Evolutionary conservation across 2,888 invertebrate genomes (phyloP).

Genomic region (Choreutis nemorana): DNA sequence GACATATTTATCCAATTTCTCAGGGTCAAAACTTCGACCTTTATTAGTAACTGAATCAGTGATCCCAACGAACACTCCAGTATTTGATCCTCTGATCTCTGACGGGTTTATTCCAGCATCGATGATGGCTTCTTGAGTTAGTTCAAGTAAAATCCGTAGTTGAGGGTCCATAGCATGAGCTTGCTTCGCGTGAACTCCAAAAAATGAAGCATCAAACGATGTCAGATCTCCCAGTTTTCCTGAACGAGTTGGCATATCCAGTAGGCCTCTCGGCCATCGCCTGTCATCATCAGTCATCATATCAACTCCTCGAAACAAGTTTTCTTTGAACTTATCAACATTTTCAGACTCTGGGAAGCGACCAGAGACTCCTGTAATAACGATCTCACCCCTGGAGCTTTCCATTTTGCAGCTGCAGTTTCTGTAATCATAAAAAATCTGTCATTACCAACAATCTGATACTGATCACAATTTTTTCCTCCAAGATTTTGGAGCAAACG

Average conservation of each 20-base stretch:
- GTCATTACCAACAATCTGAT: no score
- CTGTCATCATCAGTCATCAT: conserved; percentile 77
- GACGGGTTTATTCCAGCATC: conserved; percentile 62
- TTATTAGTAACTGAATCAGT: background rate
- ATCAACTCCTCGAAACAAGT: conserved; percentile 59
- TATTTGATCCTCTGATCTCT: conserved; percentile 16
- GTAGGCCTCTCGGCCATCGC: conserved; percentile 69
- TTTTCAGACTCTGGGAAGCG: no score
- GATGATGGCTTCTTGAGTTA: conserved; percentile 73
- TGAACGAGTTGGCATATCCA: conserved; percentile 70
- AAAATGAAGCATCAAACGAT: conserved; percentile 75
- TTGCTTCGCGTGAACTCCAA: conserved; percentile 71
- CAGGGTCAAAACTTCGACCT: background rate
- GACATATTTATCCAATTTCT: background rate
- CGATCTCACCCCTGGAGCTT: no score
- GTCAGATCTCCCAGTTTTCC: conserved; percentile 69
- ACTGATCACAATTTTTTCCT: no score
- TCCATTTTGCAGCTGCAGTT: no score
- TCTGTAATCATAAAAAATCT: no score
- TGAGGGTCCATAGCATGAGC: conserved; percentile 73
- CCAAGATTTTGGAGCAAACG: no score
- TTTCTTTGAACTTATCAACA: conserved; percentile 3
- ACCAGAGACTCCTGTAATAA: no score
- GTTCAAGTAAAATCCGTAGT: conserved; percentile 73
- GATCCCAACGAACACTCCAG: conserved; percentile 18